phyloP scores from a whole-genome alignment of 2,888 invertebrate genomes.

The Sesia bembeciformis region DNA sequence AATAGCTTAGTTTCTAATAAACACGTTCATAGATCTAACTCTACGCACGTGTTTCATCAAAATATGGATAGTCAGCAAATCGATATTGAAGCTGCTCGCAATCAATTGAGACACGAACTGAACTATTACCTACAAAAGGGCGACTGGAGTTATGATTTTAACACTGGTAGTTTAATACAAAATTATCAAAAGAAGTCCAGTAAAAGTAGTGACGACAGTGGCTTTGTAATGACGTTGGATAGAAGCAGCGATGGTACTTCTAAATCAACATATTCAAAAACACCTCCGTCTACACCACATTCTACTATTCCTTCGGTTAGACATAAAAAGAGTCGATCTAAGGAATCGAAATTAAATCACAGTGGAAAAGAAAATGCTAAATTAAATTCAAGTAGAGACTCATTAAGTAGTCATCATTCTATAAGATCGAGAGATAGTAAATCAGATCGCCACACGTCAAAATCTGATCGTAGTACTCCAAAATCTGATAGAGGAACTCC shows the following conservation, averaged over 20 bases:
- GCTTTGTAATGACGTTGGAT: conserved; percentile 68
- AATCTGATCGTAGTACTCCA: conserved; percentile 64
- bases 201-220: conserved; percentile 68
- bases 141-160: conserved; percentile 68
- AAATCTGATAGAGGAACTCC: conserved; percentile 59
- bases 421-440: conserved; percentile 65
- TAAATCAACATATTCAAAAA: conserved; percentile 65
- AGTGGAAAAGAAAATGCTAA: conserved; percentile 52
- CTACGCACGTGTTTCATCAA: conserved; percentile 74
- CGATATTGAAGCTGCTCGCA: conserved; percentile 61
- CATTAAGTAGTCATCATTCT: conserved; percentile 67
- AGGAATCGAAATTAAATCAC: conserved; percentile 58
- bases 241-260: conserved; percentile 68
- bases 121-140: conserved; percentile 69
- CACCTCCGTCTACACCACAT: conserved; percentile 65
- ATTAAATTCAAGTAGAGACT: conserved; percentile 66
- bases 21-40: conserved; percentile 77
- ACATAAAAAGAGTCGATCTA: conserved; percentile 64
- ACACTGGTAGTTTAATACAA: conserved; percentile 64
- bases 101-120: conserved; percentile 61
- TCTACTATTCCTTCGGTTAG: conserved; percentile 61
- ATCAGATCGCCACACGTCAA: conserved; percentile 61
- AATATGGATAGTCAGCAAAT: conserved; percentile 51
- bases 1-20: conserved; percentile 65
- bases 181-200: conserved; percentile 69